Evolutionary conservation across 2,888 invertebrate genomes (phyloP).

Genomic region (Alsophila aescularia): DNA sequence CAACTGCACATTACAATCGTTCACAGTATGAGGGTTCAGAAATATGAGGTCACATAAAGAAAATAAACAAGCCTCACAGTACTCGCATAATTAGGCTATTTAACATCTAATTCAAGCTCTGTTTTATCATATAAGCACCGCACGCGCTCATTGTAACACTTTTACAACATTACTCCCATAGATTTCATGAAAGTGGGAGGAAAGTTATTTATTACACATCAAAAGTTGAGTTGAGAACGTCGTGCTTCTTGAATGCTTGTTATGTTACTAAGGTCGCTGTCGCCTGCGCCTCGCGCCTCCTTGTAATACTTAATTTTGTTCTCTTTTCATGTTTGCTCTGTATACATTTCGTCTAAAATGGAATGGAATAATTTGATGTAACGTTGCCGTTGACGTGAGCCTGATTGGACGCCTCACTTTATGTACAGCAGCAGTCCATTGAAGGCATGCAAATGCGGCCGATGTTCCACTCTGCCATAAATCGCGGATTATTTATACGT

Average conservation of each 20-base stretch:
- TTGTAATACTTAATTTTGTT: constrained; percentile 78
- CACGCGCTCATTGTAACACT: too few species aligned
- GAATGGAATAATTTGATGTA: constrained; percentile 78
- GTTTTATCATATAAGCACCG: too few species aligned
- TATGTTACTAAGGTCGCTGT: constrained; percentile 33
- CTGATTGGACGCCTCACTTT: constrained; percentile 56
- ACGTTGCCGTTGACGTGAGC: constrained; percentile 67
- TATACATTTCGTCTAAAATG: constrained; percentile 81
- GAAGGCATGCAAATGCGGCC: constrained; percentile 21
- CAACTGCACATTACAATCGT: too few species aligned
- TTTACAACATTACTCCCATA: too few species aligned
- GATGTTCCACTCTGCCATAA: constrained; percentile 30
- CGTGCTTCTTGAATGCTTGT: neutral
- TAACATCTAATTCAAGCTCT: too few species aligned
- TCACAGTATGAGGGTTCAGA: too few species aligned
- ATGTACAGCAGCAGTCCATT: constrained; percentile 36
- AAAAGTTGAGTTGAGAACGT: too few species aligned
- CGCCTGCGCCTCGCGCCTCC: constrained; percentile 44
- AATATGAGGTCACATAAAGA: too few species aligned
- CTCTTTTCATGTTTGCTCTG: constrained; percentile 83
- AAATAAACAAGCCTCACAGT: too few species aligned
- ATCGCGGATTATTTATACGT: constrained; percentile 43
- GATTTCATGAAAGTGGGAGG: too few species aligned
- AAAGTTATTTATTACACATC: too few species aligned
- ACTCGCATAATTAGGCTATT: too few species aligned